Base-by-base conservation (phyloP, 92 coral and sea anemone genomes). In the Pocillopora grandis region DNA sequence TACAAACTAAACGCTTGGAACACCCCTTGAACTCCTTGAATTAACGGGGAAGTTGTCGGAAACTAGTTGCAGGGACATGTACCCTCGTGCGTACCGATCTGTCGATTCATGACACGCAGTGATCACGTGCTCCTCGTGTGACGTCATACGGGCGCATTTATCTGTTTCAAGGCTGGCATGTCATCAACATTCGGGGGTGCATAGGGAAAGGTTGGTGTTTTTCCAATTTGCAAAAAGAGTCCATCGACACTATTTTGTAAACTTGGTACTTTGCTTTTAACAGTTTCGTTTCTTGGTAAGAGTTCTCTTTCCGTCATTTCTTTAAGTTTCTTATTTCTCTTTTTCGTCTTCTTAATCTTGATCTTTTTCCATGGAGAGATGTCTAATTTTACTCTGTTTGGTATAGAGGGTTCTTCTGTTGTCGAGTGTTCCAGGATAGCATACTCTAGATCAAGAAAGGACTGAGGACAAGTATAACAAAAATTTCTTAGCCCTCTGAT, bases 391-490 rank as follows among this genome's bases (percentile, higher is more conserved):
- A 66, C 36, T 55, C 52, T 52, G 12, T 36, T 52, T 49, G 63
- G 58, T 7, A 1, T 71, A 42, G 68, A 36, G 7, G 86, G 77
- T 35, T 60, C 79, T 10, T 36, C 70, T 10, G 62, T 9, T 59
- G 23, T 52, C 18, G 52, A 7, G 52, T 71, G 58, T 42, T 75
- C 87, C 36, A 83, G 75, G 75, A 83, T 62, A 13, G 73, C 80
- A 42, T 83, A 83, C 31, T 83, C 77, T 13, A 83, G 63, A 75
- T 83, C 87, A 23, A 83, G 31, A 27, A 83, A 83, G 2, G 87
- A 74, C 87, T 83, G 73, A 9, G 62, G 11, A 81, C 42, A 49
- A 19, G 58, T 37, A 20, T 42, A 18, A 6, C 11, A 8, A 49
- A 72, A 35, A 49, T 27, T 17, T 27, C 18, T 60, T 18, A 14